Evolutionary conservation across 1,140 invertebrate species (phyloP), one percentile per base, ranked within the genome.

Genomic region (Heliconius melpomene): DNA sequence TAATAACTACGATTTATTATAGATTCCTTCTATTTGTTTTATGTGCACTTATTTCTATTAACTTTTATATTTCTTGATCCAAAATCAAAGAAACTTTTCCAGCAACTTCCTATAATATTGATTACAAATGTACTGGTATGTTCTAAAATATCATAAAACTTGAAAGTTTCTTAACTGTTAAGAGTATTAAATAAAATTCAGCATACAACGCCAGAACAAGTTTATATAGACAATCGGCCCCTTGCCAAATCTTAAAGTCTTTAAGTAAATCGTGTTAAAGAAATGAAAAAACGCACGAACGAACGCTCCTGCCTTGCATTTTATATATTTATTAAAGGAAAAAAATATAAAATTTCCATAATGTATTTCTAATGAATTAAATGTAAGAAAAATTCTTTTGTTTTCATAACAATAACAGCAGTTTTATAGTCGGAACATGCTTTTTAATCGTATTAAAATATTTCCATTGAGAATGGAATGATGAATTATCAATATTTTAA

Each of bases 171-270:
- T 77, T 54, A 78, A 78, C 72, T 73, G 77, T 60, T 73, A 79
- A 81, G 57, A 85, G 75, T 83, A 81, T 84, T 81, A 82, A 77
- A 81, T 81, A 73, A 83, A 82, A 74, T 85, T 72, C 40, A 79
- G 70, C 74, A 81, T 79, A 82, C 79, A 81, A 82, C 79, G 78
- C 74, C 75, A 79, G 72, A 78, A 79, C 70, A 82, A 84, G 73
- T 82, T 84, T 83, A 84, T 84, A 84, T 85, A 85, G 81, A 79
- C 79, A 79, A 82, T 84, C 80, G 80, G 83, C 78, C 78, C 77
- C 83, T 83, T 84, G 84, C 84, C 84, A 86, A 86, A 86, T 86
- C 84, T 82, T 82, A 86, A 86, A 86, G 83, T 82, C 83, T 84
- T 86, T 86, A 82, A 82, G 77, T 82, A 82, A 86, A 86, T 86